Conservation (phyloP, 2,888 invertebrate genomes). For the Baronia brevicornis region DNA sequence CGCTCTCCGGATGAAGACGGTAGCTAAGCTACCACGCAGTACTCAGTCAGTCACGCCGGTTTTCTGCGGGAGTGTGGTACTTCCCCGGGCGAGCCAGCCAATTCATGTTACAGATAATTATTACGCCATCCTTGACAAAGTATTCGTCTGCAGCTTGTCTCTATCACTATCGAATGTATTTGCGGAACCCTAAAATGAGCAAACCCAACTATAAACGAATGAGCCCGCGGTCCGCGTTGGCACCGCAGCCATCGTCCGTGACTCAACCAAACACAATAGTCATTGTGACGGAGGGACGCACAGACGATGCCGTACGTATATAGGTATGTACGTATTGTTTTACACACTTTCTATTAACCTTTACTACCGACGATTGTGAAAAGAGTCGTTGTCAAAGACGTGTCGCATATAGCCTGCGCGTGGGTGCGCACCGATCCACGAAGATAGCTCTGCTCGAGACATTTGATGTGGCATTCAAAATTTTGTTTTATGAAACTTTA, state of each 20-base stretch:
- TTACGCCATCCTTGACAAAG: no score
- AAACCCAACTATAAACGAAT: constrained; percentile 1
- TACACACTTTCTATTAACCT: constrained; percentile 57
- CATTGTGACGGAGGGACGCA: constrained; percentile 42
- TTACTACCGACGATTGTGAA: constrained; percentile 45
- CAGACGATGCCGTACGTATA: constrained; percentile 15
- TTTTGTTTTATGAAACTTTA: no score
- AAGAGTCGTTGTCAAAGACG: constrained; percentile 32
- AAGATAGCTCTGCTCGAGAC: no score
- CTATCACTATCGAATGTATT: no score
- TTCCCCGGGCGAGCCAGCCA: no score
- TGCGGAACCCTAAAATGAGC: not conserved
- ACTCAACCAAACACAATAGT: constrained; percentile 45
- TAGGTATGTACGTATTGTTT: constrained; percentile 48
- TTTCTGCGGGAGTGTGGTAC: no score
- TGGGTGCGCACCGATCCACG: constrained; percentile 9
- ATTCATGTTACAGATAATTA: no score
- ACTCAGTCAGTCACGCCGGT: no score
- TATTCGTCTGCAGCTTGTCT: no score
- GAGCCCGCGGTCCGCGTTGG: constrained; percentile 13
- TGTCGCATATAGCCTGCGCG: constrained; percentile 22
- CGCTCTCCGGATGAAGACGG: no score
- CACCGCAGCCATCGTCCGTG: constrained; percentile 27
- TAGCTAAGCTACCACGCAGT: no score
- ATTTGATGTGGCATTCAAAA: no score